A percentile compares a stretch with the other conserved stretches of the same genome.
phyloP scores from a whole-genome alignment of 2,113 vertebrate species.

The Ondatra zibethicus region DNA sequence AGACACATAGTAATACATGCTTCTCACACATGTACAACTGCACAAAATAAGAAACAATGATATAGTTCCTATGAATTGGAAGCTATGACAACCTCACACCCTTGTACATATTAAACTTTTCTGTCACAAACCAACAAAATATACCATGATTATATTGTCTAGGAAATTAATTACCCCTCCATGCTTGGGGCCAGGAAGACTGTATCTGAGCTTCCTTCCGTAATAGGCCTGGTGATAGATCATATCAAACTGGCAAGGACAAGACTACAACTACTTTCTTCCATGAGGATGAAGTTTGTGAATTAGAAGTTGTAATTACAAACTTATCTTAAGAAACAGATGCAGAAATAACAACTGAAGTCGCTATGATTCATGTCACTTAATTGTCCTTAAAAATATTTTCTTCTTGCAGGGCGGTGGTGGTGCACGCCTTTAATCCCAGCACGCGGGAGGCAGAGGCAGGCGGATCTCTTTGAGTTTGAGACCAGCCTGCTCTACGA shows the following conservation, averaged over 20 bases:
- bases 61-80: not conserved
- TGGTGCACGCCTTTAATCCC: no score
- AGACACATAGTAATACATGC: not conserved
- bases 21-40: not conserved
- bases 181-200: not conserved
- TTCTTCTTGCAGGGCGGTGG: no score
- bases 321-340: not conserved
- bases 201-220: not conserved
- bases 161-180: not conserved
- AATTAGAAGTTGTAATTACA: not conserved
- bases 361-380: not conserved
- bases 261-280: not conserved
- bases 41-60: not conserved
- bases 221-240: not conserved
- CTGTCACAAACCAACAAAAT: not conserved
- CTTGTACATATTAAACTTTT: not conserved
- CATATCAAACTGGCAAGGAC: not conserved
- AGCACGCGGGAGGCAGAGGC: no score
- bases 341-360: not conserved
- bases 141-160: not conserved
- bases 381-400: not conserved
- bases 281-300: not conserved
- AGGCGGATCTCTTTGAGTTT: no score
- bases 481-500: no score
- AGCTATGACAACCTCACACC: not conserved